Evolutionary conservation across 2,113 vertebrate genomes (phyloP).

Genomic region (Corythoichthys haematopterus): DNA sequence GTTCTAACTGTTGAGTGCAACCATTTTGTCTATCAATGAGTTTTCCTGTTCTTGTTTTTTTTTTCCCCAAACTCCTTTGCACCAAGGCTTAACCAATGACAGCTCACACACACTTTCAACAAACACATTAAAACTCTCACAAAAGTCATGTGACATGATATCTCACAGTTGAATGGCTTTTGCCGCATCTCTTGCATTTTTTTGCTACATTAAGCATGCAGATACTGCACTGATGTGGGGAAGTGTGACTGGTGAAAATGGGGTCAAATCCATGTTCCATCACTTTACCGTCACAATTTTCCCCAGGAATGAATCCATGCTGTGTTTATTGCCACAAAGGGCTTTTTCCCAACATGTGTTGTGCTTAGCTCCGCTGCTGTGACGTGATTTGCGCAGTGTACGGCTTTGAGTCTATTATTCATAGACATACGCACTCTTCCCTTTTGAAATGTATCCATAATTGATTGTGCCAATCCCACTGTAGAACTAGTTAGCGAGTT

Average conservation of each 20-base stretch:
- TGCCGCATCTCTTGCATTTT: neutral
- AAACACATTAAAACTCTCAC: conserved; percentile 4
- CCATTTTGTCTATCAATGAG: conserved; percentile 36
- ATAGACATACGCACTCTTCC: conserved; percentile 58
- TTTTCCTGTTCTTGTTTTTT: conserved; percentile 38
- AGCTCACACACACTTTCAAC: neutral
- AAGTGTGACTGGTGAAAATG: neutral
- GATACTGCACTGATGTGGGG: neutral
- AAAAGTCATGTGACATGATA: conserved; percentile 2
- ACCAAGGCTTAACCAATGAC: neutral
- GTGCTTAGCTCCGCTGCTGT: conserved; percentile 20
- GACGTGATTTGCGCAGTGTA: conserved; percentile 37
- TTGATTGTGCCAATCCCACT: conserved; percentile 60
- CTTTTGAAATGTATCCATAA: conserved; percentile 69
- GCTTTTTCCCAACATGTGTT: conserved; percentile 32
- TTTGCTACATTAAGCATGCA: conserved; percentile 7
- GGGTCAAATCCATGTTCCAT: neutral
- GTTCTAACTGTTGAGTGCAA: conserved; percentile 44
- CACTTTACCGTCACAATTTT: neutral
- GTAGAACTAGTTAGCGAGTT: conserved; percentile 47
- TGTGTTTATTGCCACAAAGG: conserved; percentile 19
- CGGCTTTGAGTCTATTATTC: conserved; percentile 60
- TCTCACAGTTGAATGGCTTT: neutral
- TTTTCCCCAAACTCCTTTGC: conserved; percentile 15
- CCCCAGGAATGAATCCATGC: conserved; percentile 5